Conservation (phyloP, 2,797 vertebrate genomes). For the Cynopterus sphinx region DNA sequence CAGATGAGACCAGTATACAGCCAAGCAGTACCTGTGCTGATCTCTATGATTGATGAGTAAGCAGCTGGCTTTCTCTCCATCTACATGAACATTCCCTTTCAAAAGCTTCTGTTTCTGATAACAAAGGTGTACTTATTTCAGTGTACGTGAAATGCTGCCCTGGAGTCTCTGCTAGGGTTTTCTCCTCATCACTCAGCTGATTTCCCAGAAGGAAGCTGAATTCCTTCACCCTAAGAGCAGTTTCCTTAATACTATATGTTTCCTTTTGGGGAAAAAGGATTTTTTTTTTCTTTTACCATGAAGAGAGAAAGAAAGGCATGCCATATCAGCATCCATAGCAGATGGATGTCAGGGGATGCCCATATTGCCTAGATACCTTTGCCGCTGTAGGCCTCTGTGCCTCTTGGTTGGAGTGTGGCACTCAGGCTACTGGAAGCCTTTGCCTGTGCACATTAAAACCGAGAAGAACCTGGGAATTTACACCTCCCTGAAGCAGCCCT, state of each 20-base stretch:
- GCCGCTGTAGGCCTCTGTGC: neutral
- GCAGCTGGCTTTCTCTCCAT: neutral
- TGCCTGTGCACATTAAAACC: neutral
- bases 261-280: neutral
- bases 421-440: neutral
- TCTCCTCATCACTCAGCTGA: neutral
- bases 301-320: neutral
- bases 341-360: neutral
- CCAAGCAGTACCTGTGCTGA: neutral
- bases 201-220: neutral
- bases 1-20: neutral
- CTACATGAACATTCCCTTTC: neutral
- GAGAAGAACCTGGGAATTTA: neutral
- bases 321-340: neutral
- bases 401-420: neutral
- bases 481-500: neutral
- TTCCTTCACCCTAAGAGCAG: neutral
- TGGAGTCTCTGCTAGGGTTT: neutral
- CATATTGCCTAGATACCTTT: neutral
- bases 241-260: neutral
- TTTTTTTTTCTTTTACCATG: neutral
- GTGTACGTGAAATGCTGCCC: neutral
- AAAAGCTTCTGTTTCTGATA: neutral
- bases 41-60: neutral
- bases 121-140: neutral